These are phyloP conservation scores for Schizopygopsis malacanthus DNA, from an alignment of 2,797 vertebrate species.

Conservation along the genomic window DNA sequence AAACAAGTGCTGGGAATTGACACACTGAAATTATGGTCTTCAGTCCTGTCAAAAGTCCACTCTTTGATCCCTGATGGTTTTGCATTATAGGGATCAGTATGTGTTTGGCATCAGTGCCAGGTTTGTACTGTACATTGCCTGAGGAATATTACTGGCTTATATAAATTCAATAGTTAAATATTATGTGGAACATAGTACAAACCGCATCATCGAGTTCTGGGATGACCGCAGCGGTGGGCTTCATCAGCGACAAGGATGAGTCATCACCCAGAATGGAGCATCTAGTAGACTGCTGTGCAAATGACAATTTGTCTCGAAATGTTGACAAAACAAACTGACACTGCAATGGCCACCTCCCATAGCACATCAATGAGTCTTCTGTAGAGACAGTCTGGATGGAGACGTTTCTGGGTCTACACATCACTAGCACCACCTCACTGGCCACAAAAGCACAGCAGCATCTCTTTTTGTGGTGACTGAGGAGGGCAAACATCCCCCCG, in stretches of 20 bases:
- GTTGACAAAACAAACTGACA: slow-evolving; percentile 27
- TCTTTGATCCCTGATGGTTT: slow-evolving; percentile 9
- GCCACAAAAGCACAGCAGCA: slow-evolving; percentile 4
- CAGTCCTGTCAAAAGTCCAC: slow-evolving; percentile 18
- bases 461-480: slow-evolving; percentile 11
- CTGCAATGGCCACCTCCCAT: slow-evolving; percentile 3
- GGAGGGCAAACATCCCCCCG: slow-evolving; percentile 5
- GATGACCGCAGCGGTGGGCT: slow-evolving; percentile 39
- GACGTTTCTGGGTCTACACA: not conserved
- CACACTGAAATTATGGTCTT: slow-evolving; percentile 54
- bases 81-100: not conserved
- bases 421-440: not conserved
- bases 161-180: not conserved
- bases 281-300: slow-evolving; percentile 14
- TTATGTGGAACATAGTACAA: slow-evolving; percentile 11
- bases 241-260: slow-evolving; percentile 42
- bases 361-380: not conserved
- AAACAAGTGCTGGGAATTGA: slow-evolving; percentile 68
- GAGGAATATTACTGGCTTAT: not conserved
- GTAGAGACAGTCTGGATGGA: slow-evolving; percentile 8
- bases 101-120: slow-evolving; percentile 14
- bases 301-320: slow-evolving; percentile 29
- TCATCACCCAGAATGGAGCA: slow-evolving; percentile 17
- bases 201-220: slow-evolving; percentile 26
- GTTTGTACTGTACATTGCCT: not conserved